A percentile compares a stretch with the other conserved stretches of the same genome.
Conservation (phyloP, 2,113 vertebrate genomes). For the Tichodroma muraria region DNA sequence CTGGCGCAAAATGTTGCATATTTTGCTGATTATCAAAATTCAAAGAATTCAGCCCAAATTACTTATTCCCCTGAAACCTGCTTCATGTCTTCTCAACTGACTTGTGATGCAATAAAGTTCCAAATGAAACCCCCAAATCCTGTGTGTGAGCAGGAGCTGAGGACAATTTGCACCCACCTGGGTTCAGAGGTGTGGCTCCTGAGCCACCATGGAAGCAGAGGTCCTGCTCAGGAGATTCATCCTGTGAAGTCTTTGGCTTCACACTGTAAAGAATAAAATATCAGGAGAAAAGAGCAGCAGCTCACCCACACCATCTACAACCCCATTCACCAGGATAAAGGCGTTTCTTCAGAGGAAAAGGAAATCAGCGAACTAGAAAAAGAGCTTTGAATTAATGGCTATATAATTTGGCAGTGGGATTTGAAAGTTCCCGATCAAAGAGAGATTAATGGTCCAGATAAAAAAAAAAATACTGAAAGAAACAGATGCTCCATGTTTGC, state of each 20-base stretch:
- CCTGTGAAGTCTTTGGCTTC: background rate
- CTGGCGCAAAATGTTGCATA: background rate
- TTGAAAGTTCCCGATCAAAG: background rate
- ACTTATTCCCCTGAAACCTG: background rate
- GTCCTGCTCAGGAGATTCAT: background rate
- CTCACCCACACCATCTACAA: background rate
- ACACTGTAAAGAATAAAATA: background rate
- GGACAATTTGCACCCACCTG: background rate
- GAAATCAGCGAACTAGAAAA: background rate
- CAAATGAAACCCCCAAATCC: background rate
- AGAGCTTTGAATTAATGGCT: background rate
- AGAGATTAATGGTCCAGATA: background rate
- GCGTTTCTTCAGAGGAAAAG: background rate
- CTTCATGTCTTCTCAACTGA: background rate
- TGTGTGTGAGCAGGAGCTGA: background rate
- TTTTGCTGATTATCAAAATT: background rate
- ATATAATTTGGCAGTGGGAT: background rate
- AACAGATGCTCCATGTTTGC: conserved; percentile 13
- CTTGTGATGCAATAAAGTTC: background rate
- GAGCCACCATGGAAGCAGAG: background rate
- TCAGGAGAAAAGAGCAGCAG: background rate
- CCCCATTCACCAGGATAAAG: background rate
- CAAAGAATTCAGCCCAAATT: background rate
- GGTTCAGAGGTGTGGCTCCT: background rate
- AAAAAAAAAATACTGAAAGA: background rate